These are phyloP conservation scores for Abrostola triplasia DNA, from an alignment of 2,888 invertebrate species.

Conservation along the genomic window DNA sequence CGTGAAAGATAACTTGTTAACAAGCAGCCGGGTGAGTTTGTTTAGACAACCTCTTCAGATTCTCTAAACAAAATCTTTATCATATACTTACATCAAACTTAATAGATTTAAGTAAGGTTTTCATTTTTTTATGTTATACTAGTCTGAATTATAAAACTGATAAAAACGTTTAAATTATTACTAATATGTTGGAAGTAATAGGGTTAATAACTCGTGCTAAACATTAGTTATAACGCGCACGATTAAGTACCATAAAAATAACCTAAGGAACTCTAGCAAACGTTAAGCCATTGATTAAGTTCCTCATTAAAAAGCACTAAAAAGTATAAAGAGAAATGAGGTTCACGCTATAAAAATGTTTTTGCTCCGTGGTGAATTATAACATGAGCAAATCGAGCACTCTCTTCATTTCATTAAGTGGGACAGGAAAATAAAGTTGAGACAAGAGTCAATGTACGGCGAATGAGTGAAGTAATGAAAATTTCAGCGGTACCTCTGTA, in stretches of 20 bases:
- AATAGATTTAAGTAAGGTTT: not conserved
- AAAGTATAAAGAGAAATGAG: constrained; percentile 48
- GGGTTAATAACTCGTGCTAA: not conserved
- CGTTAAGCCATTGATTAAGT: constrained; percentile 44
- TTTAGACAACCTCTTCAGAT: constrained; percentile 18
- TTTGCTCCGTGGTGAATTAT: constrained; percentile 47
- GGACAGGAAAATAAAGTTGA: constrained; percentile 65
- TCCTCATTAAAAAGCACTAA: constrained; percentile 47
- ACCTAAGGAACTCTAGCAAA: constrained; percentile 18
- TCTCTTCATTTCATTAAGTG: constrained; percentile 50
- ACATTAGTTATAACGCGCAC: not conserved
- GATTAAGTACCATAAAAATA: constrained; percentile 14
- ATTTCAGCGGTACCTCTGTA: constrained; percentile 46
- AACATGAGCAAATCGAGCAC: constrained; percentile 42
- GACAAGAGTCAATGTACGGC: constrained; percentile 45
- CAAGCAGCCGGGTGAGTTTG: constrained; percentile 16
- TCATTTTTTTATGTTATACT: not conserved
- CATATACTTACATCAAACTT: not conserved
- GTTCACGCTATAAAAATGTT: constrained; percentile 55
- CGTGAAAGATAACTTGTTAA: constrained; percentile 33
- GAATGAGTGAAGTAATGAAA: constrained; percentile 48
- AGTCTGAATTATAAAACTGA: too few species aligned
- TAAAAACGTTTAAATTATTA: too few species aligned
- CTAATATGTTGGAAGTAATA: not conserved
- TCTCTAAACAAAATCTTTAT: constrained; percentile 10